phyloP scores from a whole-genome alignment of 2,888 invertebrate species.

The Ornithoptera alexandrae region DNA sequence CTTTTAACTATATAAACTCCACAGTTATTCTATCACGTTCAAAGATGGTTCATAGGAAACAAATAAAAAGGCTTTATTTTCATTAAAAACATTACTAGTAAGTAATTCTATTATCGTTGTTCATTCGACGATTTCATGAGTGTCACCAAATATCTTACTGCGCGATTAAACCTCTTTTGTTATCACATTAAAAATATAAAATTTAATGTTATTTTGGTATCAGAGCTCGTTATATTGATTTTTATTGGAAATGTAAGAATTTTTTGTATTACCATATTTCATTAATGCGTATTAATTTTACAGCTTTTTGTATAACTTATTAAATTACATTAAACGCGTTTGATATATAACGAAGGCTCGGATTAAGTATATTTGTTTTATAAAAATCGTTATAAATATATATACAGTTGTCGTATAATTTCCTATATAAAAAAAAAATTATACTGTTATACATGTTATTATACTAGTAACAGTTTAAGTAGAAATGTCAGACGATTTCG shows the following conservation, averaged over 20 bases:
- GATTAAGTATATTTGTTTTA: background rate
- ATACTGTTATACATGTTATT: too few species aligned
- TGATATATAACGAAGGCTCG: too few species aligned
- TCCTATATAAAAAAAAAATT: too few species aligned
- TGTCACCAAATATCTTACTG: slow-evolving; percentile 4
- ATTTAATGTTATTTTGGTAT: slow-evolving; percentile 8
- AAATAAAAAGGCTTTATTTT: too few species aligned
- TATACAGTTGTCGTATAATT: background rate
- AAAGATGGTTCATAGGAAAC: too few species aligned
- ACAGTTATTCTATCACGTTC: too few species aligned
- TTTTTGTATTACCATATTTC: background rate
- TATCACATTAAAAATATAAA: slow-evolving; percentile 4
- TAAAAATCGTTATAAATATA: background rate
- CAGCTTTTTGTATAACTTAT: background rate
- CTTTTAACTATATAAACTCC: too few species aligned
- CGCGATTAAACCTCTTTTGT: slow-evolving; percentile 7
- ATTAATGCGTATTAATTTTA: background rate
- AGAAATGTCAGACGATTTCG: slow-evolving; percentile 47
- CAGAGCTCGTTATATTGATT: background rate
- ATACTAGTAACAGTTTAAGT: background rate
- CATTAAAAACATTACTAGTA: too few species aligned
- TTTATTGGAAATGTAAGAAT: background rate
- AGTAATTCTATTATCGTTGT: background rate
- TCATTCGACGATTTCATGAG: slow-evolving; percentile 6
- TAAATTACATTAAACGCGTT: slow-evolving; percentile 34